These are phyloP conservation scores for Salminus brasiliensis DNA, from an alignment of 2,113 vertebrate genomes.

Conservation along the genomic window DNA sequence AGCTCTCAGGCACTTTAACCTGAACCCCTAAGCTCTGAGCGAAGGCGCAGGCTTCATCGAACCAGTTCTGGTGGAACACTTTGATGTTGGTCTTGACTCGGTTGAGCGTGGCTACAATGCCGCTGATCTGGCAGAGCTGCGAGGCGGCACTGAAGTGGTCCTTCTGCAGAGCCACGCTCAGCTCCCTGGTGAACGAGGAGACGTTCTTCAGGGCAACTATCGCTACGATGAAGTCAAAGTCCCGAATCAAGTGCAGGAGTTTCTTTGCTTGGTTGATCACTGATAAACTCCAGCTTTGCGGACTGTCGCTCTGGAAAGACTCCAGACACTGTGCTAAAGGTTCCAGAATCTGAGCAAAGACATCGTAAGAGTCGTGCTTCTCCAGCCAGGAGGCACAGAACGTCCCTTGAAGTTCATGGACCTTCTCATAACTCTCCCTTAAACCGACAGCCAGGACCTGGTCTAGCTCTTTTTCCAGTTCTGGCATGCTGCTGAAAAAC, in stretches of 20 bases:
- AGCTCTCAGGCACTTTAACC: slow-evolving; percentile 86
- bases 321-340: slow-evolving; percentile 87
- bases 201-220: slow-evolving; percentile 89
- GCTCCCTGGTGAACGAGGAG: slow-evolving; percentile 89
- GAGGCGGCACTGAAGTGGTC: slow-evolving; percentile 91
- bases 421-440: slow-evolving; percentile 84
- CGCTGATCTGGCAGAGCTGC: slow-evolving; percentile 89
- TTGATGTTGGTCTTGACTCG: slow-evolving; percentile 95
- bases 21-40: slow-evolving; percentile 85
- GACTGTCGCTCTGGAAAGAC: slow-evolving; percentile 78
- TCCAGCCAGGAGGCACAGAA: slow-evolving; percentile 86
- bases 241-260: slow-evolving; percentile 82
- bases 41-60: slow-evolving; percentile 89
- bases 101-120: slow-evolving; percentile 90
- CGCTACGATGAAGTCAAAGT: slow-evolving; percentile 93
- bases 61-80: slow-evolving; percentile 97
- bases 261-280: slow-evolving; percentile 78
- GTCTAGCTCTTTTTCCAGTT: slow-evolving; percentile 85
- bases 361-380: slow-evolving; percentile 89
- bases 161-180: slow-evolving; percentile 91
- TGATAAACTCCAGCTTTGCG: slow-evolving; percentile 78
- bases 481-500: slow-evolving; percentile 82
- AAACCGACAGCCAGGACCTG: slow-evolving; percentile 83
- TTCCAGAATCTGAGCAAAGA: slow-evolving; percentile 89
- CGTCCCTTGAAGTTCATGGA: slow-evolving; percentile 84